Evolutionary conservation across 2,888 invertebrate genomes (phyloP), one percentile per base, ranked within the genome.

Genomic region (Helicoverpa assulta): DNA sequence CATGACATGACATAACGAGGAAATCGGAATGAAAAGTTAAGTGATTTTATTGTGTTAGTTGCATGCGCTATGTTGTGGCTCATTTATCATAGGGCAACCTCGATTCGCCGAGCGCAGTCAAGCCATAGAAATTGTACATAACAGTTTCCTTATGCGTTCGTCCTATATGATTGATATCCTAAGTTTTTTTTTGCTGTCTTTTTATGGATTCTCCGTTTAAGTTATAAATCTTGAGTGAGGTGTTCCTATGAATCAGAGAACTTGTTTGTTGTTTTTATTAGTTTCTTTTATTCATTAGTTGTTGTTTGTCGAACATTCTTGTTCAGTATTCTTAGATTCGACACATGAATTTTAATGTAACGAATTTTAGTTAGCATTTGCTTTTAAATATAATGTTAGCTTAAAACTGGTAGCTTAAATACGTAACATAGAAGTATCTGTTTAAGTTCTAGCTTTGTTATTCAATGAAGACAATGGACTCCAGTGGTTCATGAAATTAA

Each of bases 21-120:
- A 65, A 77, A 83, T 83, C 73, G 66, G 70, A 74, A 82, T 78
- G 76, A 73, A 71, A 72, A 68, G 56, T 80, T 81, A 76, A 73
- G 64, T 77, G 80, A 73, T 69, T 71, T 80, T 70, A 74, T 75
- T 72, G 74, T 80, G 60, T 67, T 68, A 61, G 58, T 55, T 68
- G 54, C 51, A n/a, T 63, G 60, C 12, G 43, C 50, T 59, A 50
- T 5, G 57, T 33, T 56, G 70, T 57, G 64, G 68, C 60, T 65
- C 59, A 80, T 82, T 76, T 60, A 69, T 76, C 68, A 79, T 72
- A 47, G 33, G 55, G 37, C 67, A 70, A 73, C 65, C 54, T 73
- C 59, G 56, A 57, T 72, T 73, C 47, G 57, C 29, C 6, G 61
- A 56, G 53, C 54, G 63, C 55, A 68, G 62, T 58, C 37, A 60